Evolutionary conservation across 2,797 vertebrate genomes (phyloP).

Genomic region (Coluber constrictor): DNA sequence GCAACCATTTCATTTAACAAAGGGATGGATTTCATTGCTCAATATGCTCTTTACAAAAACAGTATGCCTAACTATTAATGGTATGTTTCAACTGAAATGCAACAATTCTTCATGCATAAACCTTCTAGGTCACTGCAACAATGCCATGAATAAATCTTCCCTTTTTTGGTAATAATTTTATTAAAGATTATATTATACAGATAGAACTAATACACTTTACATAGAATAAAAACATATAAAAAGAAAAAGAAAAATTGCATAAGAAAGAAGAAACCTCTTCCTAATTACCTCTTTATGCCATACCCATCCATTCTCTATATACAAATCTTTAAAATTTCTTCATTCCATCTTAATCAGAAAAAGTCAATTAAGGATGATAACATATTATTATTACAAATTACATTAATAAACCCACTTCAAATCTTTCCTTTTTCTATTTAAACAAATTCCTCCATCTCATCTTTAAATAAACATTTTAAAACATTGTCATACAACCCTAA

Average conservation of each 20-base stretch:
- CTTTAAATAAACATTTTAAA: neutral
- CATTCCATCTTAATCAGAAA: neutral
- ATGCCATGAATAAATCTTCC: neutral
- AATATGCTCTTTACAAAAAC: neutral
- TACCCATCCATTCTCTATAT: neutral
- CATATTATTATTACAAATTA: neutral
- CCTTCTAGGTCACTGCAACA: neutral
- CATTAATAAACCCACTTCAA: neutral
- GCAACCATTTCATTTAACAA: neutral
- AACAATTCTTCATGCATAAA: neutral
- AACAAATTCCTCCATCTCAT: neutral
- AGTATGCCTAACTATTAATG: neutral
- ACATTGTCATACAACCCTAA: neutral
- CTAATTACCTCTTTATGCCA: neutral
- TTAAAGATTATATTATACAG: neutral
- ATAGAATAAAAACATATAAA: neutral
- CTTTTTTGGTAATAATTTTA: neutral
- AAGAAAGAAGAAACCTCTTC: neutral
- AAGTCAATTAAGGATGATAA: neutral
- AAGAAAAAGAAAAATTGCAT: neutral
- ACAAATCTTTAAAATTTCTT: neutral
- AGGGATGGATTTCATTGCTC: neutral
- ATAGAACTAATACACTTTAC: neutral
- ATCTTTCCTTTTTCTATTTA: neutral
- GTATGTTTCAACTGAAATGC: neutral